Conservation (phyloP, 1,140 invertebrate genomes). For the Drosophila arawakana region DNA sequence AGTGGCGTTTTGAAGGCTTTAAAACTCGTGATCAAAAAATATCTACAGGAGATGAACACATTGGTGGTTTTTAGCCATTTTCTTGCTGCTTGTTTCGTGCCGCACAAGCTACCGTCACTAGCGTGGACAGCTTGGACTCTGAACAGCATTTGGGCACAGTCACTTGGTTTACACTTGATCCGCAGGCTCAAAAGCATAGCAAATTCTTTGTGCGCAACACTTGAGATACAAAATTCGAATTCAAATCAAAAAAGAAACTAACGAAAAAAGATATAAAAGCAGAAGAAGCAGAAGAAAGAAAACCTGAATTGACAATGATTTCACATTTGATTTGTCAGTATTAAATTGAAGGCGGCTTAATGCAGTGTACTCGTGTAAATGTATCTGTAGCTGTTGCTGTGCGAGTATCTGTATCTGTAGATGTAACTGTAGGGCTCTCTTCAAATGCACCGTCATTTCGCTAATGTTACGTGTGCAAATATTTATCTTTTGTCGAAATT, state of each 20-base stretch:
- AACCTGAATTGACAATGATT: slow-evolving; percentile 45
- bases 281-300: neutral
- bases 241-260: slow-evolving; percentile 41
- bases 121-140: slow-evolving; percentile 27
- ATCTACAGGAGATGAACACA: too few species aligned
- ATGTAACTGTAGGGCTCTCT: slow-evolving; percentile 23
- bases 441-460: slow-evolving; percentile 51
- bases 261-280: neutral
- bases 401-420: slow-evolving; percentile 22
- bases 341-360: slow-evolving; percentile 49
- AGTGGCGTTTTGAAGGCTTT: too few species aligned
- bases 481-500: slow-evolving; percentile 50
- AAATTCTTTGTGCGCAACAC: slow-evolving; percentile 62
- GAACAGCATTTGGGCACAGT: neutral
- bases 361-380: slow-evolving; percentile 8
- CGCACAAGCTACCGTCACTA: neutral
- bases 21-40: too few species aligned
- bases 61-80: too few species aligned
- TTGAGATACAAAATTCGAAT: slow-evolving; percentile 43
- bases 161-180: slow-evolving; percentile 22
- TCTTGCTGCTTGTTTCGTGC: too few species aligned
- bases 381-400: slow-evolving; percentile 21
- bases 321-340: slow-evolving; percentile 62
- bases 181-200: slow-evolving; percentile 35
- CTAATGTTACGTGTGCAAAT: slow-evolving; percentile 57